Percentiles rank a stretch among this genome's conserved stretches.
phyloP scores from a whole-genome alignment of 2,888 invertebrate species.

The Dryococelus australis region DNA sequence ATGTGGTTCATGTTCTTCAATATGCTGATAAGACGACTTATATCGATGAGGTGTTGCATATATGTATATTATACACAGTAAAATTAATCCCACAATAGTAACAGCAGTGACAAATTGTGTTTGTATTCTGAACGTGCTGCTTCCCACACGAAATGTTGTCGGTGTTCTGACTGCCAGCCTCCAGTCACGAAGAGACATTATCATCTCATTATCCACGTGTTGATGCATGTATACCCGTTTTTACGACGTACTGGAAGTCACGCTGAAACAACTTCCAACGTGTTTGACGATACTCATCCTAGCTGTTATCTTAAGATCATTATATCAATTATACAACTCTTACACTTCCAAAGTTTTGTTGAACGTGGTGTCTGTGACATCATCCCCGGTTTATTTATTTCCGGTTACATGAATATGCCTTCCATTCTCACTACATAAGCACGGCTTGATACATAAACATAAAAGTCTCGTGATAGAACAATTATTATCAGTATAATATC shows the following conservation, averaged over 20 bases:
- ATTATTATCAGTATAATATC: background rate
- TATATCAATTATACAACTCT: background rate
- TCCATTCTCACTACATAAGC: background rate
- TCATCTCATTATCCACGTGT: conserved; percentile 62
- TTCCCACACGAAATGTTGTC: conserved; percentile 87
- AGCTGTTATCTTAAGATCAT: background rate
- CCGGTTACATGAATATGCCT: background rate
- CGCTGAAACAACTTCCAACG: background rate
- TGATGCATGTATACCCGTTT: conserved; percentile 53
- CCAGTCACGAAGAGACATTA: conserved; percentile 77
- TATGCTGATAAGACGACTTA: conserved; percentile 23
- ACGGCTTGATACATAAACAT: background rate
- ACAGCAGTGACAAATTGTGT: conserved; percentile 79
- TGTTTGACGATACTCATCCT: background rate
- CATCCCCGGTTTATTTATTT: background rate
- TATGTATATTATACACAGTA: conserved; percentile 74
- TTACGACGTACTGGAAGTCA: background rate
- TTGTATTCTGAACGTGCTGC: conserved; percentile 83
- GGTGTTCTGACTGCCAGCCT: conserved; percentile 86
- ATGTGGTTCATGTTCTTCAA: conserved; percentile 19
- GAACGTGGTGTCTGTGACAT: background rate
- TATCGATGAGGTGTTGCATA: conserved; percentile 56
- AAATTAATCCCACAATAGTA: conserved; percentile 69
- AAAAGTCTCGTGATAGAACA: background rate
- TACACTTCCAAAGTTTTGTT: background rate